These are phyloP conservation scores for Apomyelois bistriatella DNA, from an alignment of 2,888 invertebrate genomes.

Conservation along the genomic window DNA sequence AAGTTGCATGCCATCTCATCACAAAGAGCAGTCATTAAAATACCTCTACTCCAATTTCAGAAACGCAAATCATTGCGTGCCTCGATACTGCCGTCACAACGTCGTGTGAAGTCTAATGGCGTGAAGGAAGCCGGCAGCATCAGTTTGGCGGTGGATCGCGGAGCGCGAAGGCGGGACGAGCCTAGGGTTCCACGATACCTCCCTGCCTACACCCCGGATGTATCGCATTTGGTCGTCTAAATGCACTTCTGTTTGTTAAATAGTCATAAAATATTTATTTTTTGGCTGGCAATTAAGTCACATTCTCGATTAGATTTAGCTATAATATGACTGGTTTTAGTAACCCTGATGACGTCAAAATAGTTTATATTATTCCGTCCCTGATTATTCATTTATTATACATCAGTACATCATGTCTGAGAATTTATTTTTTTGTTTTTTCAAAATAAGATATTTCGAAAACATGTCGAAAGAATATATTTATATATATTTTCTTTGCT, in stretches of 20 bases:
- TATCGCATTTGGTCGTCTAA: constrained; percentile 88
- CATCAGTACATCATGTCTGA: no score
- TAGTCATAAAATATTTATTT: no score
- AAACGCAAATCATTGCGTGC: constrained; percentile 93
- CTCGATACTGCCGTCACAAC: constrained; percentile 87
- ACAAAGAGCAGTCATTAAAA: background rate
- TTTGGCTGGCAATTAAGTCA: no score
- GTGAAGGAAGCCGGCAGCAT: constrained; percentile 89
- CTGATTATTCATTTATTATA: no score
- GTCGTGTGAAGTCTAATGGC: constrained; percentile 88
- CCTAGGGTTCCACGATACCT: constrained; percentile 85
- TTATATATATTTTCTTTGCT: background rate
- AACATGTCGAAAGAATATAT: constrained; percentile 1
- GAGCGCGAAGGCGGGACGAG: constrained; percentile 82
- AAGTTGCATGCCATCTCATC: background rate
- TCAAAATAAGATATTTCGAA: no score
- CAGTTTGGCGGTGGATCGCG: constrained; percentile 88
- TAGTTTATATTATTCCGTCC: no score
- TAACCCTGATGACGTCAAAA: no score
- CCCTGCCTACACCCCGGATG: constrained; percentile 88
- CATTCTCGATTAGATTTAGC: no score
- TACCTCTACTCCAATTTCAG: constrained; percentile 72
- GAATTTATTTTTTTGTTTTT: constrained; percentile 2
- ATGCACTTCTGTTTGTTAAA: no score
- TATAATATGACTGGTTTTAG: no score